phyloP scores from a whole-genome alignment of 2,113 vertebrate species.

The Eubucco bourcierii region DNA sequence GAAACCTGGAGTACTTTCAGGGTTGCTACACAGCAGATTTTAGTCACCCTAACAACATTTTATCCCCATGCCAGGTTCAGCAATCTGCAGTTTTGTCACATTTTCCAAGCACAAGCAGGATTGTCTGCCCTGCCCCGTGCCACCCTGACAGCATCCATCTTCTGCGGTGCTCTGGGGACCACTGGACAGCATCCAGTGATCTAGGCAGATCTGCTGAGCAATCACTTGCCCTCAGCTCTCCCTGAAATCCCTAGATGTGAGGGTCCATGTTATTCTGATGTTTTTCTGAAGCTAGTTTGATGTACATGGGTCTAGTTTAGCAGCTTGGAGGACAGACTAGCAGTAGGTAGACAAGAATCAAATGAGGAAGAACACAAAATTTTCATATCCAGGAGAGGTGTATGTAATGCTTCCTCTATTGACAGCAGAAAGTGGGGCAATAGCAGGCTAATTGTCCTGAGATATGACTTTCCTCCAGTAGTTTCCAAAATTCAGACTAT shows the following conservation, averaged over 20 bases:
- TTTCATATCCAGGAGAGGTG: not conserved
- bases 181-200: not conserved
- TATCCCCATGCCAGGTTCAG: not conserved
- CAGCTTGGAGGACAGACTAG: not conserved
- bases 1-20: not conserved
- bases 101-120: not conserved
- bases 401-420: not conserved
- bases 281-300: not conserved
- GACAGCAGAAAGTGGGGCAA: not conserved
- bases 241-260: not conserved
- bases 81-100: constrained; percentile 38
- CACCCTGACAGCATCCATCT: not conserved
- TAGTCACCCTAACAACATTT: not conserved
- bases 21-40: constrained; percentile 7
- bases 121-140: not conserved
- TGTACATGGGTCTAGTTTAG: not conserved
- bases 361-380: not conserved
- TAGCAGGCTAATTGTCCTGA: not conserved
- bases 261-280: not conserved
- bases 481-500: not conserved
- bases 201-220: not conserved
- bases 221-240: not conserved
- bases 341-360: not conserved
- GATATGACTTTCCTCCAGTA: not conserved
- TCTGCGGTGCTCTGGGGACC: not conserved